These are phyloP conservation scores for Pseudochromis fuscus DNA, from an alignment of 2,797 vertebrate genomes.

Conservation along the genomic window DNA sequence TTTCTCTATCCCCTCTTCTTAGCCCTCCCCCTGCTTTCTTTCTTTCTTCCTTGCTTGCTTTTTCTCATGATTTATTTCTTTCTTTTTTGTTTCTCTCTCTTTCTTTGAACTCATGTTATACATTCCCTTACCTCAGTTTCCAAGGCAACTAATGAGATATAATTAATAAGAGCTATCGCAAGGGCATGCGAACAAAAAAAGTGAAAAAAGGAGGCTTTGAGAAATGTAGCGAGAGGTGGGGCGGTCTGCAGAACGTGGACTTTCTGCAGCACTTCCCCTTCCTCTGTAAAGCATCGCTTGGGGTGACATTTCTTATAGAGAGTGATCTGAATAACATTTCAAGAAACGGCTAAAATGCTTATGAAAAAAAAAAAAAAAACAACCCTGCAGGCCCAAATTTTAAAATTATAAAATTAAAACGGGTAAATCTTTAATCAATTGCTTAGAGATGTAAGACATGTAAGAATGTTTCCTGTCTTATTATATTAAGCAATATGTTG, in stretches of 20 bases:
- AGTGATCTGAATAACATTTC: constrained; percentile 63
- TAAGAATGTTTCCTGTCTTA: constrained; percentile 28
- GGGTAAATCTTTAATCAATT: constrained; percentile 20
- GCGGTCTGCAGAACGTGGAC: constrained; percentile 64
- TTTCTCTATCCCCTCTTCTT: constrained; percentile 63
- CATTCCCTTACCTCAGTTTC: constrained; percentile 85
- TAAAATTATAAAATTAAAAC: constrained; percentile 29
- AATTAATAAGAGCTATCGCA: constrained; percentile 87
- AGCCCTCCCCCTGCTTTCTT: constrained; percentile 36
- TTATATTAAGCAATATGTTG: constrained; percentile 44
- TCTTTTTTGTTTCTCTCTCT: constrained; percentile 45
- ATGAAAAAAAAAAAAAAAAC: constrained; percentile 52
- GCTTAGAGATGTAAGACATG: constrained; percentile 18
- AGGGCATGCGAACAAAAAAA: constrained; percentile 77
- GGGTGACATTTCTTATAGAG: constrained; percentile 53
- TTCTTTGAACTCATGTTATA: constrained; percentile 73
- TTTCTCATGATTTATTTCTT: constrained; percentile 61
- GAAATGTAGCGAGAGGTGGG: constrained; percentile 67
- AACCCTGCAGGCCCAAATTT: constrained; percentile 25
- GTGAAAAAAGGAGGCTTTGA: constrained; percentile 75
- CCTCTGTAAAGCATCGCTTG: constrained; percentile 57
- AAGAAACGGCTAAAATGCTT: constrained; percentile 51
- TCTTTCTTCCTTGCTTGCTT: constrained; percentile 38
- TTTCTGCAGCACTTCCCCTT: constrained; percentile 70
- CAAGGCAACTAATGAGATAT: constrained; percentile 89